Base-by-base conservation (phyloP, 2,888 invertebrate genomes). In the Drosophila mimetica region DNA sequence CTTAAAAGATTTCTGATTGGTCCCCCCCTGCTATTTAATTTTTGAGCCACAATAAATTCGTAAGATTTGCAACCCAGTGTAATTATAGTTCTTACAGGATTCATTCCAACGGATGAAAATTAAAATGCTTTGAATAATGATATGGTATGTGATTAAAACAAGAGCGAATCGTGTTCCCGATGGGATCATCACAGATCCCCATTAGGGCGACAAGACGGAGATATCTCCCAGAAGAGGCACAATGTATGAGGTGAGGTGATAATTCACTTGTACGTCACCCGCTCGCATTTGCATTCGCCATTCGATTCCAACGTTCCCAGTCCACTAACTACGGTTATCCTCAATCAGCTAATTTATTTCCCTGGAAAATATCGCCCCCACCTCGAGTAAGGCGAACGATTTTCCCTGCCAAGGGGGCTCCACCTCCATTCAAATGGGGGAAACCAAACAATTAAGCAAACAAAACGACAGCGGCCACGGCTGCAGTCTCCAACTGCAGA, bases 371-470 rank as follows among this genome's bases (percentile, higher is more conserved):
- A 64, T 64, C 64, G 51, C 66, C 71, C 52, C 72, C 47, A 71
- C 52, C 42, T 28, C 20, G 28, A 28, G 1, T 6, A 22, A 41
- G 39, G 37, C 47, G 47, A 48, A 37, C 55, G 50, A 58, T 70
- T 63, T 71, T 48, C 46, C 32, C 71, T 52, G 66, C 66, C 42
- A 37, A 44, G 37, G 64, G 66, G 36, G 41, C 66, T 34, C 51
- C 61, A 37, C 51, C 54, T 51, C 42, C 61, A 44, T 57, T 42
- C 20, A 57, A 47, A 63, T 66, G 59, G 48, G 42, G 48, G 48
- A 71, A 70, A 44, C 36, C 64, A 71, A 85, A 75, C 74, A 84
- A 75, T 80, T 75, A 85, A 73, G 67, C 44, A 71, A 72, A 75
- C 80, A 79, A 79, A 86, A 69, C 69, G 79, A 42, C 50, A 61